Evolutionary conservation across 2,113 vertebrate genomes (phyloP).

Genomic region (Rhipidura dahli): DNA sequence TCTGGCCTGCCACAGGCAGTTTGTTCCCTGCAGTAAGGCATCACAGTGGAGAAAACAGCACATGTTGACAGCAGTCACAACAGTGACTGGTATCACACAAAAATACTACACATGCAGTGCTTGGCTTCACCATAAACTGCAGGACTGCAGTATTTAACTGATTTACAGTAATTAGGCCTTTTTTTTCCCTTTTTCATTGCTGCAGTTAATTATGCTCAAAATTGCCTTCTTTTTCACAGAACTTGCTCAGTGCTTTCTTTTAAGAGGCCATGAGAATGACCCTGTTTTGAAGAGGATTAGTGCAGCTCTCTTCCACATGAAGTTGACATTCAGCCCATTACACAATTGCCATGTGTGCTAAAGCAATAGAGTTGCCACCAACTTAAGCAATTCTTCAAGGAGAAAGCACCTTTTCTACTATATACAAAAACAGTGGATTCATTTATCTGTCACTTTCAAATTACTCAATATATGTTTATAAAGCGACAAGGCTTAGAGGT

Average conservation of each 20-base stretch:
- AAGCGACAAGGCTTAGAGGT: neutral
- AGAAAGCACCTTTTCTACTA: neutral
- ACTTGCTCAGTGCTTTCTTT: neutral
- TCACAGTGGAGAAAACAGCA: rapidly evolving
- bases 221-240: neutral
- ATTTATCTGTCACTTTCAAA: neutral
- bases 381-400: neutral
- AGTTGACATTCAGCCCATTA: neutral
- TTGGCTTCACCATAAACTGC: neutral
- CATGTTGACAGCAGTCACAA: neutral
- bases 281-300: neutral
- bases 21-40: too few relatives aligned
- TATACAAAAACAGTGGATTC: neutral
- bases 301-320: neutral
- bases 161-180: neutral
- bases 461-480: neutral
- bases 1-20: neutral
- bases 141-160: neutral
- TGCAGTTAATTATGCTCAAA: neutral
- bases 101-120: neutral
- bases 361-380: neutral
- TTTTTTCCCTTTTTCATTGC: neutral
- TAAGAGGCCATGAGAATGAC: neutral
- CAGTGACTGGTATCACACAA: neutral
- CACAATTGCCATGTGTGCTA: neutral